These are phyloP conservation scores for Crocallis elinguaria DNA, from an alignment of 2,888 invertebrate genomes.

Conservation along the genomic window DNA sequence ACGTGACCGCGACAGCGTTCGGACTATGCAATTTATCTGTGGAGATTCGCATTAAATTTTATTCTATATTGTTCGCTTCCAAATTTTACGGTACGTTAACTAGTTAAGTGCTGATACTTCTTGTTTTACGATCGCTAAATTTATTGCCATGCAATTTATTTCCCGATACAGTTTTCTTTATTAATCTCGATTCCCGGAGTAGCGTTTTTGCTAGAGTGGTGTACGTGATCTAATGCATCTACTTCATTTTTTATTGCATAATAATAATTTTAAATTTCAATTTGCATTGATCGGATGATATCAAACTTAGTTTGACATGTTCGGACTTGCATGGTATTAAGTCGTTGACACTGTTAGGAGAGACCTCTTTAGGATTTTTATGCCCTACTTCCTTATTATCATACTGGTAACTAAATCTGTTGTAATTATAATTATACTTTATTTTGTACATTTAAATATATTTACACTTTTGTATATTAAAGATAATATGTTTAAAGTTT, in stretches of 20 bases:
- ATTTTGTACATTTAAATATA: not conserved
- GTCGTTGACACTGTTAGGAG: conserved; percentile 21
- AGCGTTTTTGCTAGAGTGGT: conserved; percentile 22
- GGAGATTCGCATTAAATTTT: conserved; percentile 43
- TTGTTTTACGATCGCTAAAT: conserved; percentile 46
- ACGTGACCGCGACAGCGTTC: conserved; percentile 42
- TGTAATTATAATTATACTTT: not conserved
- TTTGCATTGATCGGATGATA: conserved; percentile 21
- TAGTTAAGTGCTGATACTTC: conserved; percentile 48
- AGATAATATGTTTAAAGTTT: no score
- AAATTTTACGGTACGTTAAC: conserved; percentile 52
- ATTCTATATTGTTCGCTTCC: conserved; percentile 49
- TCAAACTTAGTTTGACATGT: conserved; percentile 22
- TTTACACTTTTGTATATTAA: no score
- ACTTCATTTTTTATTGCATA: conserved; percentile 32
- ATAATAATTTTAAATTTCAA: conserved; percentile 30
- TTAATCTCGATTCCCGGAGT: conserved; percentile 22
- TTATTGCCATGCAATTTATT: conserved; percentile 34
- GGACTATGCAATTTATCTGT: conserved; percentile 38
- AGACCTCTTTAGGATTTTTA: conserved; percentile 19
- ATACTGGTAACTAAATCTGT: conserved; percentile 3
- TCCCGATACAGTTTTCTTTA: conserved; percentile 28
- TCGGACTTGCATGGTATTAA: conserved; percentile 22
- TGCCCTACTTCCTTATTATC: conserved; percentile 16
- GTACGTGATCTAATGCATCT: conserved; percentile 34